These are phyloP conservation scores for Drosophila affinis DNA, from an alignment of 2,888 invertebrate species.

Conservation along the genomic window DNA sequence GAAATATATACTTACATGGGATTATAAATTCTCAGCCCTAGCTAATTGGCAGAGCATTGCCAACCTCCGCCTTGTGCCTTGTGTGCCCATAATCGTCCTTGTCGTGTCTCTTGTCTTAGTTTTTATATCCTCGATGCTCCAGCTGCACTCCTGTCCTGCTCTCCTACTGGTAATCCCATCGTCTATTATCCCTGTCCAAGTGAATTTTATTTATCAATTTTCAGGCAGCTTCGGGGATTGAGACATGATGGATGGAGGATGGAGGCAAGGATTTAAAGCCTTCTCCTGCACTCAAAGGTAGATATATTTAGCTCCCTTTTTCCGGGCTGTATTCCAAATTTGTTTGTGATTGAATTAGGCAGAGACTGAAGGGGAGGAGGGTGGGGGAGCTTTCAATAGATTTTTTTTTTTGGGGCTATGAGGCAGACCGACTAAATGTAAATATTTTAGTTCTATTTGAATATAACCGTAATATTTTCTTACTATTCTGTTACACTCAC, in stretches of 20 bases:
- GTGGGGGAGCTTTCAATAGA: too few species aligned
- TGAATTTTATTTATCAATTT: constrained; percentile 56
- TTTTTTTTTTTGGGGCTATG: too few species aligned
- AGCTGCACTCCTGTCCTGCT: constrained; percentile 15
- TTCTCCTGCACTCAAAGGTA: too few species aligned
- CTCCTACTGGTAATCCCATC: constrained; percentile 41
- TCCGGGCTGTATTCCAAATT: too few species aligned
- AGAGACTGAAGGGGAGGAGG: too few species aligned
- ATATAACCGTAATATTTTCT: constrained; percentile 15
- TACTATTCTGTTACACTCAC: constrained; percentile 1
- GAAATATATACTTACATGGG: background rate
- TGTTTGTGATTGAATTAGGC: too few species aligned
- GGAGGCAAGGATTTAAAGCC: too few species aligned
- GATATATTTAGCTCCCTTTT: too few species aligned
- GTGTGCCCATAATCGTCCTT: background rate
- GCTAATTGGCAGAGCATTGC: too few species aligned
- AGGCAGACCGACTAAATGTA: too few species aligned
- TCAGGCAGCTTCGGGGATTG: background rate
- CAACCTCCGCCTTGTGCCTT: too few species aligned
- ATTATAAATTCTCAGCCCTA: background rate
- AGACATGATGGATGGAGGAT: too few species aligned
- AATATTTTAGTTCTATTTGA: constrained; percentile 6
- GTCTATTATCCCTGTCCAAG: constrained; percentile 51
- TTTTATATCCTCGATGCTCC: constrained; percentile 1
- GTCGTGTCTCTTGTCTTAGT: constrained; percentile 1